These are phyloP conservation scores for Rhabditoides inermis DNA, from an alignment of 2,888 invertebrate species.

Conservation along the genomic window DNA sequence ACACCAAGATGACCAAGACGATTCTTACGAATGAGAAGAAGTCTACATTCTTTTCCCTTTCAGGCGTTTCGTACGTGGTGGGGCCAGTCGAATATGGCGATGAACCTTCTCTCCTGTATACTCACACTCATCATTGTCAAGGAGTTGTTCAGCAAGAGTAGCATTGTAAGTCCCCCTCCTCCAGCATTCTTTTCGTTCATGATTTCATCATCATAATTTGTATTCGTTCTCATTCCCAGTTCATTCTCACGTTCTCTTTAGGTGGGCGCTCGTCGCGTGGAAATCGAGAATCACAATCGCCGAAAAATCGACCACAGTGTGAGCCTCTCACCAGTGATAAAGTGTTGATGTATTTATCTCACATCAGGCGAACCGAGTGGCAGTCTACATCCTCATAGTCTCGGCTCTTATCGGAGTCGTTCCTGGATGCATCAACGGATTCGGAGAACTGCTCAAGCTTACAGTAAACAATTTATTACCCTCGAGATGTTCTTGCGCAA, in stretches of 20 bases:
- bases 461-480: slow-evolving; percentile 9
- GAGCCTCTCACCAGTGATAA: neutral
- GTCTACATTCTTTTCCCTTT: neutral
- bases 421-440: slow-evolving; percentile 16
- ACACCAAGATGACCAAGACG: no score
- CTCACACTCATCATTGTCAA: slow-evolving; percentile 15
- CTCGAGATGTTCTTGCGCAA: no score
- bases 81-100: slow-evolving; percentile 20
- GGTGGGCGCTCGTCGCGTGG: slow-evolving; percentile 1
- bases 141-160: neutral
- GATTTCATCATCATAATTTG: no score
- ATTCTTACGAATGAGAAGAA: no score
- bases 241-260: neutral
- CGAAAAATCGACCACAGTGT: slow-evolving; percentile 19
- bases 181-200: no score
- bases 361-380: slow-evolving; percentile 18
- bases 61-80: slow-evolving; percentile 18
- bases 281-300: slow-evolving; percentile 13
- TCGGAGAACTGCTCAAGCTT: slow-evolving; percentile 11
- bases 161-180: no score
- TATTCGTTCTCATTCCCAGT: slow-evolving; percentile 12
- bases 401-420: slow-evolving; percentile 20
- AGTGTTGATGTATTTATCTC: neutral
- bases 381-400: slow-evolving; percentile 18
- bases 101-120: slow-evolving; percentile 13